phyloP scores from a whole-genome alignment of 2,888 invertebrate genomes.

The Neoascia interrupta region DNA sequence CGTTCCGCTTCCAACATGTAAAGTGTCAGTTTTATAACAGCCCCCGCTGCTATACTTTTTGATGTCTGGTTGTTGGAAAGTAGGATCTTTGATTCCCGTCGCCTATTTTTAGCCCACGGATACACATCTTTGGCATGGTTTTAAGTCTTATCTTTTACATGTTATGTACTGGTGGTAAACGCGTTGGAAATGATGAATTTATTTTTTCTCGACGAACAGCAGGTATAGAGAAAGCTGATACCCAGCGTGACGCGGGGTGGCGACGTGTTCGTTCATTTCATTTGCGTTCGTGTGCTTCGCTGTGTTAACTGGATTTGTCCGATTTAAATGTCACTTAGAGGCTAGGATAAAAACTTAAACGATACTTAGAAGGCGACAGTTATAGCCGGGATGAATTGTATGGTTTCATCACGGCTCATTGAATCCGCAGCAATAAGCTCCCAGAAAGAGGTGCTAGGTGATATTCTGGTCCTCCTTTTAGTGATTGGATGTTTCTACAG shows the following conservation, averaged over 20 bases:
- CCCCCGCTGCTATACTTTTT: too few species aligned
- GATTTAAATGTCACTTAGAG: conserved; percentile 54
- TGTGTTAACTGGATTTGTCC: conserved; percentile 53
- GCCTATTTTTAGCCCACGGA: conserved; percentile 8
- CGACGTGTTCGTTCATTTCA: too few species aligned
- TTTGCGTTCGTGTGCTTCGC: not conserved
- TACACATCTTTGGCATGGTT: conserved; percentile 46
- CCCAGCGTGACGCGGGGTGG: too few species aligned
- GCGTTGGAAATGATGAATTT: conserved; percentile 56
- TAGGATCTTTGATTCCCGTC: not conserved
- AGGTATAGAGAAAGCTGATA: too few species aligned
- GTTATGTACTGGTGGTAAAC: conserved; percentile 54
- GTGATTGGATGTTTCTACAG: too few species aligned
- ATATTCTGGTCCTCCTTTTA: too few species aligned
- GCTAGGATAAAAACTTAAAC: conserved; percentile 48
- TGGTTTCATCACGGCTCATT: conserved; percentile 50
- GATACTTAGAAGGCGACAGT: conserved; percentile 12
- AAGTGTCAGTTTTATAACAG: conserved; percentile 54
- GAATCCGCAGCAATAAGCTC: too few species aligned
- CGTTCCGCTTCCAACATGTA: conserved; percentile 39
- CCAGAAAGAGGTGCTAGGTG: too few species aligned
- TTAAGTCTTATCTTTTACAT: too few species aligned
- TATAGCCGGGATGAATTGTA: conserved; percentile 11
- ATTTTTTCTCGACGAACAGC: conserved; percentile 25
- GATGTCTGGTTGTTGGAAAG: not conserved